Conservation (phyloP, 2,113 vertebrate genomes). For the Fregetta grallaria region DNA sequence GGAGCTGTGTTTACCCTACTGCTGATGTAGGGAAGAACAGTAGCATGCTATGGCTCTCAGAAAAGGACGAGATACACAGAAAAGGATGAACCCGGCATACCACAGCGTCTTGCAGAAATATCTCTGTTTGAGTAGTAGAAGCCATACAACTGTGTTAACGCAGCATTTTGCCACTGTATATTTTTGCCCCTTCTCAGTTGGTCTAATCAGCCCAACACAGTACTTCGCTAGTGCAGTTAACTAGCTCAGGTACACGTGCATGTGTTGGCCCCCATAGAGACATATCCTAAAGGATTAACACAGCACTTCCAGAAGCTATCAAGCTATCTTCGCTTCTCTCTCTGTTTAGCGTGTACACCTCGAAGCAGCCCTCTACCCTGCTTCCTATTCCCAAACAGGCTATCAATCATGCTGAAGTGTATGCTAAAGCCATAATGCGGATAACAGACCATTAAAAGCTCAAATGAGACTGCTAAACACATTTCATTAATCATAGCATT, state of each 20-base stretch:
- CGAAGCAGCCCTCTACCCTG: not conserved
- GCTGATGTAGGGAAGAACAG: not conserved
- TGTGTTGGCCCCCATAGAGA: not conserved
- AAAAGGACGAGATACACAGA: not conserved
- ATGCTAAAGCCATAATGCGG: not conserved
- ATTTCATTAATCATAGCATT: constrained; percentile 58
- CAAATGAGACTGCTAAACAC: constrained; percentile 54
- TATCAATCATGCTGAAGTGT: constrained; percentile 41
- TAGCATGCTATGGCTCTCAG: not conserved
- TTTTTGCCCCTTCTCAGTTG: not conserved
- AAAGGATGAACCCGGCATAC: not conserved
- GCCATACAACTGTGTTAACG: not conserved
- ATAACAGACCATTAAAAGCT: constrained; percentile 58
- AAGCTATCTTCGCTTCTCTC: not conserved
- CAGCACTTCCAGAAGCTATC: not conserved
- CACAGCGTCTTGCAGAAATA: not conserved
- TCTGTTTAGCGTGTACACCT: not conserved
- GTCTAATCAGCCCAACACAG: not conserved
- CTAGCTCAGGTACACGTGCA: not conserved
- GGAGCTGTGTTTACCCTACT: not conserved
- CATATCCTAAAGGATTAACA: not conserved
- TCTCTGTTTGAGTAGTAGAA: not conserved
- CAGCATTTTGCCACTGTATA: not conserved
- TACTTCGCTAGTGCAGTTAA: not conserved
- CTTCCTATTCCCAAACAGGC: not conserved